A percentile compares a stretch with the other conserved stretches of the same genome.
phyloP scores from a whole-genome alignment of 2,113 vertebrate genomes.

The Siniperca knerii region DNA sequence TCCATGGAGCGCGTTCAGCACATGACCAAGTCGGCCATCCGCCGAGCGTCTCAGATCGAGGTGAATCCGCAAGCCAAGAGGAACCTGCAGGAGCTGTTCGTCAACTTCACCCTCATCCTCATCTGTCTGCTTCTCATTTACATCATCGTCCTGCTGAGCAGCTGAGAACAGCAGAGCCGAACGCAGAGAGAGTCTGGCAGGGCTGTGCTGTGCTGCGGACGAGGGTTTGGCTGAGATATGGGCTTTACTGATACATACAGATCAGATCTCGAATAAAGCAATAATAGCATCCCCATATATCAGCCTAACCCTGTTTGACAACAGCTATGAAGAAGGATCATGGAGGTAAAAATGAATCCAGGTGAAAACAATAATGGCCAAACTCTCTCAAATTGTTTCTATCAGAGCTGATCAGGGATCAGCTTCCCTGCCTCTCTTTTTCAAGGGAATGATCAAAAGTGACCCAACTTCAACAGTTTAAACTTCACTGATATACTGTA shows the following conservation, averaged over 20 bases:
- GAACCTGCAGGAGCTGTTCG: constrained; percentile 97
- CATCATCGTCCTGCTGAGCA: constrained; percentile 96
- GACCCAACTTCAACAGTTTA: constrained; percentile 28
- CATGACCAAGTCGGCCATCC: constrained; percentile 95
- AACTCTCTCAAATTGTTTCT: constrained; percentile 19
- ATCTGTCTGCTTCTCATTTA: constrained; percentile 99
- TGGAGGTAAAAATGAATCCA: neutral
- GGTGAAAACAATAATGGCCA: constrained; percentile 8
- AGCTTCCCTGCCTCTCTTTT: constrained; percentile 9
- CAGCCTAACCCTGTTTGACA: constrained; percentile 25
- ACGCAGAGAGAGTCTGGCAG: neutral
- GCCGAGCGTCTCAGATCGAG: constrained; percentile 96
- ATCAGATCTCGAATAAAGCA: neutral
- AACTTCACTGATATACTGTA: constrained; percentile 12
- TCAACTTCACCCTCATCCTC: constrained; percentile 99
- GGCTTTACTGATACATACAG: neutral
- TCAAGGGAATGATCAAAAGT: constrained; percentile 36
- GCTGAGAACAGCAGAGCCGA: constrained; percentile 50
- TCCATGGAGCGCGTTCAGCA: constrained; percentile 97
- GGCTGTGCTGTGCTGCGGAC: neutral
- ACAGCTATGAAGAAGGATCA: neutral
- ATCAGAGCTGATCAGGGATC: constrained; percentile 33
- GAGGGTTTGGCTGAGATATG: constrained; percentile 14
- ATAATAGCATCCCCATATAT: neutral
- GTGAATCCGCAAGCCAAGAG: constrained; percentile 94